These are phyloP conservation scores for Eunapius fragilis DNA, from an alignment of 37 sponge, comb jelly and placozoan species.

Conservation along the genomic window DNA sequence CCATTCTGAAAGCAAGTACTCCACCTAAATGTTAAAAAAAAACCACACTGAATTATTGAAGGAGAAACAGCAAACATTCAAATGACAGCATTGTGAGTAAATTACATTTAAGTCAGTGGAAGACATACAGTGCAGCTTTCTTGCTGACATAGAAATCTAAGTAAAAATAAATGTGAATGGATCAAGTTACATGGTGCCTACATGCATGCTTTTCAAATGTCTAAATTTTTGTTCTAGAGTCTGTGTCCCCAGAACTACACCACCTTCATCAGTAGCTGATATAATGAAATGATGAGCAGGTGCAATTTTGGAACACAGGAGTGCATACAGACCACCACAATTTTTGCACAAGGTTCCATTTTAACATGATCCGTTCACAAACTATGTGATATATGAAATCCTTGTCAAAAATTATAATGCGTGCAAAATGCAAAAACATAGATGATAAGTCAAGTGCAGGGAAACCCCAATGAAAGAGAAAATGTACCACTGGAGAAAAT, in stretches of 20 bases:
- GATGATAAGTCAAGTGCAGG: neutral
- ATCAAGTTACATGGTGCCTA: constrained; percentile 26
- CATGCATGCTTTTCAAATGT: neutral
- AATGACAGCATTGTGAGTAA: neutral
- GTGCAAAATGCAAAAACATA: too few relatives aligned
- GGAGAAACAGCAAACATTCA: neutral
- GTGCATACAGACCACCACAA: constrained; percentile 17
- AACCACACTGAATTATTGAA: neutral
- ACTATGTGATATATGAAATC: neutral
- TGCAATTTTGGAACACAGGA: too few relatives aligned
- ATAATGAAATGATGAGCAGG: too few relatives aligned
- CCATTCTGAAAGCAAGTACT: constrained; percentile 95
- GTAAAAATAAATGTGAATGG: neutral
- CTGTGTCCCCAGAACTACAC: neutral
- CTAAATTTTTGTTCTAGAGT: constrained; percentile 17
- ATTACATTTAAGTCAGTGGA: neutral
- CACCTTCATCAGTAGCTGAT: constrained; percentile 50
- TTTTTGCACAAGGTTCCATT: neutral
- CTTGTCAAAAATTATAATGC: neutral
- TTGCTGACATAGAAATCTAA: neutral
- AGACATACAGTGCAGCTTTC: neutral
- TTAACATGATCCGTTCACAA: neutral
- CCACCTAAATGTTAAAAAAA: constrained; percentile 74
- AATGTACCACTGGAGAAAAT: too few relatives aligned
- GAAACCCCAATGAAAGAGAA: neutral